Percentiles rank a stretch among this genome's conserved stretches.
phyloP scores from a whole-genome alignment of 37 sponge, comb jelly and placozoan species.

The Diacarnus erythraeanus region DNA sequence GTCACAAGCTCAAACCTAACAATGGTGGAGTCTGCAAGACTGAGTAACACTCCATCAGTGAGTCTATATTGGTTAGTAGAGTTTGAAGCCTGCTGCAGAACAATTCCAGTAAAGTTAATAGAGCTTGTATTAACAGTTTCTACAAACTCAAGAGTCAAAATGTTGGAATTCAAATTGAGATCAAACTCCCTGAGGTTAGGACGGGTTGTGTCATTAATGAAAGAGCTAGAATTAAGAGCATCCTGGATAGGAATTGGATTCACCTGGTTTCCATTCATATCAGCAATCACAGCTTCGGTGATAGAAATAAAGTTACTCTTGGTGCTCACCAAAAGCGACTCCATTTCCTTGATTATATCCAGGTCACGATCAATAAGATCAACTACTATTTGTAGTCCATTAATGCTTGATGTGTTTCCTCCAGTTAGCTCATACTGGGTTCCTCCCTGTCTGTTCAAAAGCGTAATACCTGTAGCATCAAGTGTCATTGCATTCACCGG shows the following conservation, averaged over 20 bases:
- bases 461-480: slow-evolving; percentile 59
- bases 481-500: slow-evolving; percentile 71
- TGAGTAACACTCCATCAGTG: slow-evolving; percentile 62
- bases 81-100: slow-evolving; percentile 72
- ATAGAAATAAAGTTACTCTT: slow-evolving; percentile 53
- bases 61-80: slow-evolving; percentile 68
- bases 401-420: slow-evolving; percentile 70
- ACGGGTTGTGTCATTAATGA: slow-evolving; percentile 71
- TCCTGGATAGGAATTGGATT: slow-evolving; percentile 14
- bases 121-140: slow-evolving; percentile 81
- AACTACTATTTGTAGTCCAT: slow-evolving; percentile 65
- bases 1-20: slow-evolving; percentile 48
- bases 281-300: slow-evolving; percentile 35
- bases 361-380: slow-evolving; percentile 51
- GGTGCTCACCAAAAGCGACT: slow-evolving; percentile 46
- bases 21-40: slow-evolving; percentile 41
- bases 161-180: slow-evolving; percentile 70
- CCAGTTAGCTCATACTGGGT: slow-evolving; percentile 50
- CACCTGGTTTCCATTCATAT: slow-evolving; percentile 77
- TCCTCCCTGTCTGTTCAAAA: slow-evolving; percentile 21
- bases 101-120: slow-evolving; percentile 70
- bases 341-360: slow-evolving; percentile 66
- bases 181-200: slow-evolving; percentile 66
- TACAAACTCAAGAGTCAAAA: slow-evolving; percentile 71
- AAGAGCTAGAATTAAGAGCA: slow-evolving; percentile 47